Percentiles rank a stretch among this genome's conserved stretches.
These are phyloP conservation scores for Drosophila bocki DNA, from an alignment of 1,140 invertebrate species.

Conservation along the genomic window DNA sequence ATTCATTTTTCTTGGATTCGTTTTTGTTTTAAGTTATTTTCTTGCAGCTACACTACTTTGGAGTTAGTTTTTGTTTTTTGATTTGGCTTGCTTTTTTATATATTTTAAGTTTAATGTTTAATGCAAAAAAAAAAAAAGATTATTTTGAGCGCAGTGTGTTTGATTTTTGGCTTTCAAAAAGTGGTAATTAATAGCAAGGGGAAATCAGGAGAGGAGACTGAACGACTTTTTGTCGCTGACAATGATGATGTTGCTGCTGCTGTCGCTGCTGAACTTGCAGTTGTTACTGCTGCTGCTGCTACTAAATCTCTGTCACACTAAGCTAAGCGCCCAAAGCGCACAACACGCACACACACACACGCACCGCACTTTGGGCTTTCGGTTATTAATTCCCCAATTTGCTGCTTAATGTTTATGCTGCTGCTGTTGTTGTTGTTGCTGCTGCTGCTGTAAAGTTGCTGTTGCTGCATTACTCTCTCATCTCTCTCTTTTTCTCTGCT, in stretches of 20 bases:
- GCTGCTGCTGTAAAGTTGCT: slow-evolving; percentile 39
- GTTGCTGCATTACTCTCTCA: slow-evolving; percentile 32
- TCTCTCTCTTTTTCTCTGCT: slow-evolving; percentile 9
- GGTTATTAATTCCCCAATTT: slow-evolving; percentile 12
- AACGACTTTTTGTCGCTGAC: slow-evolving; percentile 71
- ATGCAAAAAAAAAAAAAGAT: slow-evolving; percentile 59
- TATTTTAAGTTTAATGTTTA: slow-evolving; percentile 28
- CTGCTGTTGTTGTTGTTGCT: slow-evolving; percentile 13
- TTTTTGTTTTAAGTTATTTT: slow-evolving; percentile 42
- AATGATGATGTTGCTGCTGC: slow-evolving; percentile 83
- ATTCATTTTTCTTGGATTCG: slow-evolving; percentile 37
- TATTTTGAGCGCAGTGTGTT: slow-evolving; percentile 47
- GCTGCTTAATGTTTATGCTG: slow-evolving; percentile 21
- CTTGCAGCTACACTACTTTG: slow-evolving; percentile 79
- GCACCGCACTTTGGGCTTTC: slow-evolving; percentile 3
- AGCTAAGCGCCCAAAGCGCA: slow-evolving; percentile 34
- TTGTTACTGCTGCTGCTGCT: slow-evolving; percentile 15
- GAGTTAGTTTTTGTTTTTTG: slow-evolving; percentile 63
- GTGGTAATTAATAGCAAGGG: slow-evolving; percentile 29
- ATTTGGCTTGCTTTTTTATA: slow-evolving; percentile 34
- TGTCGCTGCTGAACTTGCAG: slow-evolving; percentile 47
- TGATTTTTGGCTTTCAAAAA: slow-evolving; percentile 32
- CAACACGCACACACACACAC: slow-evolving; percentile 36
- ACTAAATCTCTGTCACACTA: slow-evolving; percentile 40
- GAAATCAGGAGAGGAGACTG: slow-evolving; percentile 31